phyloP scores from a whole-genome alignment of 2,888 invertebrate genomes.

The Nephrotoma flavescens region DNA sequence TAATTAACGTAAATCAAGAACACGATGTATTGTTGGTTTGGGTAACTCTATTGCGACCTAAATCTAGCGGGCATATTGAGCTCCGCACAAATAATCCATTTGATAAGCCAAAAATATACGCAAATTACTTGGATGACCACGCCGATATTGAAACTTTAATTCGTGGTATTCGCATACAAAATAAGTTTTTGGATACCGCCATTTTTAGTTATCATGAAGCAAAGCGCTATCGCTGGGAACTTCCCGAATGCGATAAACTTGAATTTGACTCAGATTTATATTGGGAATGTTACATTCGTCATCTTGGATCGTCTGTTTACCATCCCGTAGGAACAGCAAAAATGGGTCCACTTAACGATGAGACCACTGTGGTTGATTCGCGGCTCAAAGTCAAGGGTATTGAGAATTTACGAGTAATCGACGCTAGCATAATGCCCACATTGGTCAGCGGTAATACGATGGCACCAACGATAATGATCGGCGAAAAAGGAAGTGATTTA shows the following conservation, averaged over 20 bases:
- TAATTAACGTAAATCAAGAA: slow-evolving; percentile 28
- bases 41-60: slow-evolving; percentile 48
- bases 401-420: slow-evolving; percentile 35
- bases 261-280: slow-evolving; percentile 41
- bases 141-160: slow-evolving; percentile 47
- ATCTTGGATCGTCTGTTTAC: slow-evolving; percentile 44
- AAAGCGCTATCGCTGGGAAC: slow-evolving; percentile 35
- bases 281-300: slow-evolving; percentile 48
- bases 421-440: slow-evolving; percentile 39
- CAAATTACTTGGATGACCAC: slow-evolving; percentile 51
- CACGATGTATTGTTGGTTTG: slow-evolving; percentile 34
- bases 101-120: slow-evolving; percentile 47
- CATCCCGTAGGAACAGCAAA: slow-evolving; percentile 48
- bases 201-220: slow-evolving; percentile 39
- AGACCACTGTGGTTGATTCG: slow-evolving; percentile 47
- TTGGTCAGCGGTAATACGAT: slow-evolving; percentile 40
- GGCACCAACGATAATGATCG: slow-evolving; percentile 41
- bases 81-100: slow-evolving; percentile 47
- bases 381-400: slow-evolving; percentile 37
- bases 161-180: slow-evolving; percentile 39
- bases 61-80: slow-evolving; percentile 51
- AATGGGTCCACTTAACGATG: slow-evolving; percentile 46
- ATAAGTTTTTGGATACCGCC: slow-evolving; percentile 34
- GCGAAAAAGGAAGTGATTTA: slow-evolving; percentile 40
- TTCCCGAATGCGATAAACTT: slow-evolving; percentile 43